phyloP scores from a whole-genome alignment of 1,140 invertebrate genomes.

The Leucophenga varia region DNA sequence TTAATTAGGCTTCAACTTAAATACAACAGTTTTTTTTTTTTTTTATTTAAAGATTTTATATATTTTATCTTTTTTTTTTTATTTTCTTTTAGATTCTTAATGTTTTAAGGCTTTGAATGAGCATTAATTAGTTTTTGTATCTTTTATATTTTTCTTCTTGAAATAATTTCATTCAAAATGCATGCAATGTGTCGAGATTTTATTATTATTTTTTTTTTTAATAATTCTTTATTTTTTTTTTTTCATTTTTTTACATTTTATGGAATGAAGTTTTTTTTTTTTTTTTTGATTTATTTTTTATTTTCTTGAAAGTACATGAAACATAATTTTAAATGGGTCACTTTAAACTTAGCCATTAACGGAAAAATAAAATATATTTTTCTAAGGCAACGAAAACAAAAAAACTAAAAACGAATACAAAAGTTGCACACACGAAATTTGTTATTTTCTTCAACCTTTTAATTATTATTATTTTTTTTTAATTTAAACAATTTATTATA shows the following conservation, averaged over 20 bases:
- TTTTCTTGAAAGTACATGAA: constrained; percentile 14
- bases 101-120: too few relatives aligned
- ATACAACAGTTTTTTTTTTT: too few relatives aligned
- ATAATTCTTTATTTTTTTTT: constrained; percentile 3
- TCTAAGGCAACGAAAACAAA: too few relatives aligned
- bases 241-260: constrained; percentile 1
- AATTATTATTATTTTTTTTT: constrained; percentile 15
- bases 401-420: neutral
- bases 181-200: constrained; percentile 5
- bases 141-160: constrained; percentile 19
- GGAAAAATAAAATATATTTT: too few relatives aligned
- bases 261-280: constrained; percentile 14
- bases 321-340: neutral
- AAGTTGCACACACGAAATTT: neutral
- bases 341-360: too few relatives aligned
- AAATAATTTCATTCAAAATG: constrained; percentile 22
- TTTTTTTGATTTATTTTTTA: constrained; percentile 10
- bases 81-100: too few relatives aligned
- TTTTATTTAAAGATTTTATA: too few relatives aligned
- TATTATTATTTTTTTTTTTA: constrained; percentile 1
- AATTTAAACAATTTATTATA: constrained; percentile 9
- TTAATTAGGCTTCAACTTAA: too few relatives aligned
- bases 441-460: constrained; percentile 1
- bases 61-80: too few relatives aligned
- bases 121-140: constrained; percentile 34